Evolutionary conservation across 2,113 vertebrate genomes (phyloP).

Genomic region (Mus pahari): DNA sequence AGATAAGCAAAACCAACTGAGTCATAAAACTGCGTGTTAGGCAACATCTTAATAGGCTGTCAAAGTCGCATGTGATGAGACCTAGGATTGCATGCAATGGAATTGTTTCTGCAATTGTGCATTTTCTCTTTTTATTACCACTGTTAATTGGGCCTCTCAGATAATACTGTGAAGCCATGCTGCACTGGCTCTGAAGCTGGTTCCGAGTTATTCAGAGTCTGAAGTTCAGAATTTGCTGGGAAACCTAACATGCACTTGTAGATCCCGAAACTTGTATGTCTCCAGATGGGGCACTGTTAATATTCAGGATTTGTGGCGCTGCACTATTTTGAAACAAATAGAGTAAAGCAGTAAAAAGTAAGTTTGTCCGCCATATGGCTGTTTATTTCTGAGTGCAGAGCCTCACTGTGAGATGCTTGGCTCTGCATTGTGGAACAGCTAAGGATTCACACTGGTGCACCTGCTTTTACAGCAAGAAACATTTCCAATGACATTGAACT

Average conservation of each 20-base stretch:
- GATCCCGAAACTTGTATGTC: slow-evolving; percentile 75
- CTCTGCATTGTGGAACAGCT: slow-evolving; percentile 78
- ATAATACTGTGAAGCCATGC: not conserved
- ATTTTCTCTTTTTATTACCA: not conserved
- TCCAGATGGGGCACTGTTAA: slow-evolving; percentile 88
- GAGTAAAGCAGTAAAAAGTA: slow-evolving; percentile 84
- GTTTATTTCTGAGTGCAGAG: slow-evolving; percentile 84
- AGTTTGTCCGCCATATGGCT: slow-evolving; percentile 88
- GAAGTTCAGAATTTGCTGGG: slow-evolving; percentile 63
- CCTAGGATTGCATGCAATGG: not conserved
- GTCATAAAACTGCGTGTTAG: not conserved
- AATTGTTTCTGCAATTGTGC: slow-evolving; percentile 1
- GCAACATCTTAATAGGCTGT: not conserved
- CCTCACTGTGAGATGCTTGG: slow-evolving; percentile 82
- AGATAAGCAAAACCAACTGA: not conserved
- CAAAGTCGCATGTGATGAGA: not conserved
- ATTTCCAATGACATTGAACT: slow-evolving; percentile 77
- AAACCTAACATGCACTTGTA: slow-evolving; percentile 25
- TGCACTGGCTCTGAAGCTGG: slow-evolving; percentile 53
- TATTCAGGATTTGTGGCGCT: slow-evolving; percentile 85
- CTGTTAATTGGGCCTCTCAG: not conserved
- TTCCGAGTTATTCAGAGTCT: slow-evolving; percentile 52
- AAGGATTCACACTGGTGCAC: slow-evolving; percentile 59
- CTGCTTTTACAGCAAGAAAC: slow-evolving; percentile 77
- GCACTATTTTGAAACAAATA: slow-evolving; percentile 85